A percentile compares a stretch with the other conserved stretches of the same genome.
Evolutionary conservation across 2,797 vertebrate genomes (phyloP).

Genomic region (Scyliorhinus canicula): DNA sequence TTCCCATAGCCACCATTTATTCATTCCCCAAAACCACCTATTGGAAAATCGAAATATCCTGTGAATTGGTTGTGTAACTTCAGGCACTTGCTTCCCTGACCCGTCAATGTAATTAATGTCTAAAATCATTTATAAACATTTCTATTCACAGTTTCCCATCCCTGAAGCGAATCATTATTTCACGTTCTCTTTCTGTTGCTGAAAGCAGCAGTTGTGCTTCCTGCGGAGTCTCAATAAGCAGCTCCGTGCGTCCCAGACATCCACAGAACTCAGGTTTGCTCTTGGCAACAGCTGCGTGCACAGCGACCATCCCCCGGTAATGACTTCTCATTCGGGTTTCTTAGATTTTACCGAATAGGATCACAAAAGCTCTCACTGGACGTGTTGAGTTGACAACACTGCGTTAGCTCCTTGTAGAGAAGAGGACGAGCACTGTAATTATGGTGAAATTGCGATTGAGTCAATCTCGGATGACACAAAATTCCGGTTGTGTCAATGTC

Average conservation of each 20-base stretch:
- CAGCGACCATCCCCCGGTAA: not conserved
- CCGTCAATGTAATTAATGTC: not conserved
- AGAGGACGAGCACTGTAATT: not conserved
- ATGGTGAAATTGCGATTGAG: too few relatives aligned
- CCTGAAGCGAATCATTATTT: not conserved
- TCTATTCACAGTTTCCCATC: not conserved
- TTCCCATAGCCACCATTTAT: not conserved
- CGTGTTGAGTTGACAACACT: not conserved
- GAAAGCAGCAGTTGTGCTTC: not conserved
- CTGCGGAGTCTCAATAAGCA: not conserved
- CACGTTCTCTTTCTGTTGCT: too few relatives aligned
- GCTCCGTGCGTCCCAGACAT: not conserved
- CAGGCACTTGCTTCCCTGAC: not conserved
- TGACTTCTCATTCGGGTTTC: not conserved
- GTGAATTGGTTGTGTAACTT: not conserved
- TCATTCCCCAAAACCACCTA: not conserved
- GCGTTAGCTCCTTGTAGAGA: not conserved
- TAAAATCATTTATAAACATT: not conserved
- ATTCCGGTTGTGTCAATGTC: too few relatives aligned
- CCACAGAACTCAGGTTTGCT: not conserved
- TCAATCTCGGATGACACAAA: too few relatives aligned
- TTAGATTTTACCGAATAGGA: not conserved
- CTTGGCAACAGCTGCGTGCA: not conserved
- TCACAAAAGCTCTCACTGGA: not conserved
- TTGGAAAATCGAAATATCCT: not conserved